phyloP scores from a whole-genome alignment of 2,888 invertebrate species.

The Rhingia campestris region DNA sequence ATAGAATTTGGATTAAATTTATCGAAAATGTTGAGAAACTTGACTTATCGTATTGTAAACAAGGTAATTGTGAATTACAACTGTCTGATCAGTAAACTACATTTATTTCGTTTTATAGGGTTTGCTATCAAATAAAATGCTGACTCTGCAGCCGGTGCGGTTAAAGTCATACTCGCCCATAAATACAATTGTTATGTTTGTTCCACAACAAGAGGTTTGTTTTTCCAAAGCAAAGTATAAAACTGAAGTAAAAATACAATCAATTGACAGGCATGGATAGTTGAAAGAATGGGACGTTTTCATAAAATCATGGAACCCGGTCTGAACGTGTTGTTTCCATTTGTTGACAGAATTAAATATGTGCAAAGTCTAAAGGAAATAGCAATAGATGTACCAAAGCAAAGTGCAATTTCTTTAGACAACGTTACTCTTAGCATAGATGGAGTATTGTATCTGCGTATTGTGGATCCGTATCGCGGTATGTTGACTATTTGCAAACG shows the following conservation, averaged over 20 bases:
- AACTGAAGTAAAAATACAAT: slow-evolving; percentile 23
- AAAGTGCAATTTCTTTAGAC: slow-evolving; percentile 98
- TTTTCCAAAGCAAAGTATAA: background rate
- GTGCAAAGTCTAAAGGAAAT: slow-evolving; percentile 99
- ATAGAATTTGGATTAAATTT: background rate
- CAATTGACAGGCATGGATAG: slow-evolving; percentile 92
- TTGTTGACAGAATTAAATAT: slow-evolving; percentile 96
- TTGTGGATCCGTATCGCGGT: slow-evolving; percentile 96
- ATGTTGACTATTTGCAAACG: slow-evolving; percentile 29
- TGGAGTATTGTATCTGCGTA: slow-evolving; percentile 96
- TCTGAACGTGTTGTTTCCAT: slow-evolving; percentile 94
- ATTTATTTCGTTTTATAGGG: slow-evolving; percentile 12
- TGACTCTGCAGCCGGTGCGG: slow-evolving; percentile 37
- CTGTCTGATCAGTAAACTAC: background rate
- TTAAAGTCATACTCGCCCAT: slow-evolving; percentile 86
- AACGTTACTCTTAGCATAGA: slow-evolving; percentile 98
- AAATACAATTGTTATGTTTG: slow-evolving; percentile 97
- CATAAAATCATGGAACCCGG: slow-evolving; percentile 96
- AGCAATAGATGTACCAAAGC: slow-evolving; percentile 99
- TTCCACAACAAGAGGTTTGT: slow-evolving; percentile 98
- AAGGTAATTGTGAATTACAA: slow-evolving; percentile 22
- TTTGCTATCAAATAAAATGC: slow-evolving; percentile 22
- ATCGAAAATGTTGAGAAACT: slow-evolving; percentile 37
- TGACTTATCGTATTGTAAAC: slow-evolving; percentile 31
- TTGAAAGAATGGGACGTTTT: slow-evolving; percentile 99